A percentile compares a stretch with the other conserved stretches of the same genome.
phyloP scores from a whole-genome alignment of 2,797 vertebrate species.

The Alcedo quadribrachys region DNA sequence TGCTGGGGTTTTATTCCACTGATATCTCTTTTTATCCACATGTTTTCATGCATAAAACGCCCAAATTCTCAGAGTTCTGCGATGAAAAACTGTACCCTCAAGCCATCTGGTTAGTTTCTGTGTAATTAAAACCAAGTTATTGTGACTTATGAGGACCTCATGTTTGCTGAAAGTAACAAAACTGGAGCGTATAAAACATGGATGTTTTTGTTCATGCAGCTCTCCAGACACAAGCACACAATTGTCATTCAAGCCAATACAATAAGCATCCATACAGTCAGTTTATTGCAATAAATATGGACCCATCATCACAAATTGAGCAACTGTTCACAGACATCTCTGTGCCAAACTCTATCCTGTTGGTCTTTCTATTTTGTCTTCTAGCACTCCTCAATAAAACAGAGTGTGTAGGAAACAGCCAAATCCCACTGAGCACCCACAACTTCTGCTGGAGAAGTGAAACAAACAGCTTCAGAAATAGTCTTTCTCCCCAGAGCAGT shows the following conservation, averaged over 20 bases:
- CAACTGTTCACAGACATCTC: background rate
- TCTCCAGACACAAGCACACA: background rate
- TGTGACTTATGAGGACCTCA: background rate
- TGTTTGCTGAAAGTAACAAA: background rate
- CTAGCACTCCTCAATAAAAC: background rate
- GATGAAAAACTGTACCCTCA: background rate
- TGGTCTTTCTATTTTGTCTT: background rate
- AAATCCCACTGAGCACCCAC: background rate
- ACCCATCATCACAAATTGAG: background rate
- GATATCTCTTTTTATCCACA: background rate
- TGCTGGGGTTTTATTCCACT: background rate
- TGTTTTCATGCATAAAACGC: background rate
- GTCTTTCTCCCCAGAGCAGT: background rate
- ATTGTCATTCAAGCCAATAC: background rate
- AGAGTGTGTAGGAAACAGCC: background rate
- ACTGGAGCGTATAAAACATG: background rate
- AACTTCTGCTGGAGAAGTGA: background rate
- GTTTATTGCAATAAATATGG: background rate
- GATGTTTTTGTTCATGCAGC: background rate
- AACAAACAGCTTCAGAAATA: background rate
- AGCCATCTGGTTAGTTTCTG: background rate
- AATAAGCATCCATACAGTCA: background rate
- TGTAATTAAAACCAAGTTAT: background rate
- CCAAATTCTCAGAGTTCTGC: background rate
- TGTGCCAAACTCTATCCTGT: background rate